A percentile compares a stretch with the other conserved stretches of the same genome.
These are phyloP conservation scores for Drosophila aff. DNA, from an alignment of 1,140 invertebrate species.

Conservation along the genomic window DNA sequence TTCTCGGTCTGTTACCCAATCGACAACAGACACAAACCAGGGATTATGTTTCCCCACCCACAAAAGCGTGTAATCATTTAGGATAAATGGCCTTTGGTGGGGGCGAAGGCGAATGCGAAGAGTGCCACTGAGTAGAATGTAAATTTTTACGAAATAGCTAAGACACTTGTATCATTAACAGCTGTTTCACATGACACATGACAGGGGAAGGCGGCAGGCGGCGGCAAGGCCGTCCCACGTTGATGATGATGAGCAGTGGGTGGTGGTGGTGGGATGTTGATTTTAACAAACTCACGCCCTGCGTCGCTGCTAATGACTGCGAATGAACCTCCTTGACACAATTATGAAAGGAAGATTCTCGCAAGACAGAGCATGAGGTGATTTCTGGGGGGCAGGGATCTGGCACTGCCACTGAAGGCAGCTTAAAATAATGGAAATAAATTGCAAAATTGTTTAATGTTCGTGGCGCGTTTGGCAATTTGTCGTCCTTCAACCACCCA, in stretches of 20 bases:
- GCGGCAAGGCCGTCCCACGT: slow-evolving; percentile 38
- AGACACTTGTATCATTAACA: slow-evolving; percentile 72
- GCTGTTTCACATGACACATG: slow-evolving; percentile 72
- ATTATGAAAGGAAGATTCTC: slow-evolving; percentile 61
- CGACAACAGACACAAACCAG: slow-evolving; percentile 26
- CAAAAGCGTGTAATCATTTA: slow-evolving; percentile 47
- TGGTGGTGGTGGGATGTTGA: slow-evolving; percentile 19
- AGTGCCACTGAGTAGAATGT: slow-evolving; percentile 29
- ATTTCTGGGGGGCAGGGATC: slow-evolving; percentile 2
- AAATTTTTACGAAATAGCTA: slow-evolving; percentile 55
- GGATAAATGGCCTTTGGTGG: slow-evolving; percentile 37
- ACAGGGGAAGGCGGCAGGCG: slow-evolving; percentile 29
- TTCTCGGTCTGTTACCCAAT: slow-evolving; percentile 44
- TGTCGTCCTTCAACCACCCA: slow-evolving; percentile 64
- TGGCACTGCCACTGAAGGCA: slow-evolving; percentile 43
- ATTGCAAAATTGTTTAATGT: slow-evolving; percentile 81
- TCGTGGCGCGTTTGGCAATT: slow-evolving; percentile 73
- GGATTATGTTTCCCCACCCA: slow-evolving; percentile 38
- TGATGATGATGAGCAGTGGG: slow-evolving; percentile 19
- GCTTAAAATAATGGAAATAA: slow-evolving; percentile 80
- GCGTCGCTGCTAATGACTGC: slow-evolving; percentile 73
- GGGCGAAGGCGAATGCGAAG: neutral
- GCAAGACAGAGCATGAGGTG: slow-evolving; percentile 3
- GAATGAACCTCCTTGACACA: slow-evolving; percentile 82
- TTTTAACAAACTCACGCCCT: slow-evolving; percentile 51